Base-by-base conservation (phyloP, 2,797 vertebrate genomes). In the Scolopax bukidnonensis region DNA sequence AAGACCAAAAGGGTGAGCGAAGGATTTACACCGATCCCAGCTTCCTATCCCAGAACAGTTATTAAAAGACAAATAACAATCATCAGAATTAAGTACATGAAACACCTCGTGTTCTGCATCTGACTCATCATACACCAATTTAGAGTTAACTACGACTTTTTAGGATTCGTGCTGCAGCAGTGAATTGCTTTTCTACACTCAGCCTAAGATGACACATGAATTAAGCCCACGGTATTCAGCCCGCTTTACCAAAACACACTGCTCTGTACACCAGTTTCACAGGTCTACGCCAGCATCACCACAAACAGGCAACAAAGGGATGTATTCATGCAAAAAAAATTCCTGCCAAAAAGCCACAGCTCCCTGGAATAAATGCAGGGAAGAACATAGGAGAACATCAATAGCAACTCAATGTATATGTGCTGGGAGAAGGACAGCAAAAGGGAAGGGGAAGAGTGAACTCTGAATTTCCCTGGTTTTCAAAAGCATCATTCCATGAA, bases 81-180 rank as follows among this genome's bases (percentile, higher is more conserved):
- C n/a, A 36, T 24, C 48, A 56, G 48, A 56, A 67, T 61, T 28
- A 80, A 75, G 36, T 17, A 67, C 47, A 41, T 16, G 21, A 33
- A n/a, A 9, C 1, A 0, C 2, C 33, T 30, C 33, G 28, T 53
- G 21, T 20, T 27, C 40, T 69, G 32, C 5, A 2, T 32, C 36
- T 41, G 47, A 61, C 48, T 63, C 61, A 48, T 36, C 48, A 75
- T 14, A 73, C 17, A 11, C 51, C 40, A 40, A 64, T 19, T 56
- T 14, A 43, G 47, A 45, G 51, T 68, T 61, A 50, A 68, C 19
- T 54, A 41, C 43, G 61, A 15, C 69, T 63, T 23, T 20, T 69
- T 28, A 32, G 57, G 45, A 47, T 87, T 64, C 59, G 51, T 16
- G 20, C 45, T 81, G 38, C 57, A 57, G 18, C 6, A 25, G 50